Evolutionary conservation across 2,888 invertebrate genomes (phyloP).

Genomic region (Xestobium rufovillosum): DNA sequence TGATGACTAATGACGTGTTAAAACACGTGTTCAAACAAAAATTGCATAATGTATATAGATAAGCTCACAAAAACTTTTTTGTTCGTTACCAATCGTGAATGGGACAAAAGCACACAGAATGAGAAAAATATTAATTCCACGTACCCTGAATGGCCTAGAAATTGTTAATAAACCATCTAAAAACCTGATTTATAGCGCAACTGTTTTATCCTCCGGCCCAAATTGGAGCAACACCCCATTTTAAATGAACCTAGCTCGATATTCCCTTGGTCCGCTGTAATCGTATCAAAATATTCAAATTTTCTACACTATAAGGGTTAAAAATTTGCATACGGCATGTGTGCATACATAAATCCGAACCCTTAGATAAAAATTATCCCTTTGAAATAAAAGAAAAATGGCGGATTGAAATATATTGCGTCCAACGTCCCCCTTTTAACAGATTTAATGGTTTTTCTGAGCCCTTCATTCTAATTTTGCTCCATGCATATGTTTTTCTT

Average conservation of each 20-base stretch:
- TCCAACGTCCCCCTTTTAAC: too few species aligned
- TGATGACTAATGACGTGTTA: too few species aligned
- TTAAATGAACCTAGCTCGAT: not conserved
- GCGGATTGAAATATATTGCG: not conserved
- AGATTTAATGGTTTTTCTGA: not conserved
- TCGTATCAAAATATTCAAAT: conserved; percentile 28
- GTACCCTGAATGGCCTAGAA: conserved; percentile 21
- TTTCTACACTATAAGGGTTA: conserved; percentile 22
- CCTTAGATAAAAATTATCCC: conserved; percentile 1
- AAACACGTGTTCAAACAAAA: too few species aligned
- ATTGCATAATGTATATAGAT: too few species aligned
- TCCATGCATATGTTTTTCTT: too few species aligned
- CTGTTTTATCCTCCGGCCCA: conserved; percentile 19
- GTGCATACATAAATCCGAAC: conserved; percentile 19
- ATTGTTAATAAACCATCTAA: conserved; percentile 26
- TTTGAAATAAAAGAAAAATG: conserved; percentile 1
- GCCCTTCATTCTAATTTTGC: not conserved
- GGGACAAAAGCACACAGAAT: too few species aligned
- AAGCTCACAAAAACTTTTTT: too few species aligned
- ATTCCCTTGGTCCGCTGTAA: not conserved
- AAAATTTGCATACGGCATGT: conserved; percentile 31
- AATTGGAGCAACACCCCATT: not conserved
- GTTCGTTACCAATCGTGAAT: too few species aligned
- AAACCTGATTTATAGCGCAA: conserved; percentile 30
- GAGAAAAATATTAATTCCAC: too few species aligned